Percentiles rank a stretch among this genome's conserved stretches.
Evolutionary conservation across 2,113 vertebrate genomes (phyloP).

Genomic region (Ciconia boyciana): DNA sequence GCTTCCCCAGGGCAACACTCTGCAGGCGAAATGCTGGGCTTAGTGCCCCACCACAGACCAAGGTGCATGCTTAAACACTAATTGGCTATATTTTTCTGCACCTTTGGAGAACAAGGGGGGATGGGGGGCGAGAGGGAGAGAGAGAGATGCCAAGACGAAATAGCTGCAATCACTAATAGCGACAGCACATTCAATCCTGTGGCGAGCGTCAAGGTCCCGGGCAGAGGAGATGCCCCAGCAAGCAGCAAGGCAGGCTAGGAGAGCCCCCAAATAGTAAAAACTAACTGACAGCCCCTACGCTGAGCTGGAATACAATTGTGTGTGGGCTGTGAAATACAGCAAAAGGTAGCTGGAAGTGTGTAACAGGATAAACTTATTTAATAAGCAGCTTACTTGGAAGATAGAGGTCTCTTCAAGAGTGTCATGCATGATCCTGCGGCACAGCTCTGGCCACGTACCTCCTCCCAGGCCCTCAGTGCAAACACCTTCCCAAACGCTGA

Average conservation of each 20-base stretch:
- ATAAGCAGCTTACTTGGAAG: slow-evolving; percentile 37
- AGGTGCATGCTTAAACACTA: neutral
- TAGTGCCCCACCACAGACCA: neutral
- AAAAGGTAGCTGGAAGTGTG: neutral
- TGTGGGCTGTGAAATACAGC: neutral
- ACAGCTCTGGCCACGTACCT: neutral
- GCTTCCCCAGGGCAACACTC: neutral
- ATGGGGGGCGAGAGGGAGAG: rapidly evolving
- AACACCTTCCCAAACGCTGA: neutral
- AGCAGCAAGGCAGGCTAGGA: neutral
- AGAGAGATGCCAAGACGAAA: neutral
- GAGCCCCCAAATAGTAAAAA: neutral
- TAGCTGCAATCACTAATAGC: neutral
- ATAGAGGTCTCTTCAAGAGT: slow-evolving; percentile 6
- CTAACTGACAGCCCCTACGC: neutral
- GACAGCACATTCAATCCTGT: neutral
- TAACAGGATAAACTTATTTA: slow-evolving; percentile 19
- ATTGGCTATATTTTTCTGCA: slow-evolving; percentile 4
- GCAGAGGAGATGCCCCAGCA: neutral
- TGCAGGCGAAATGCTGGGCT: neutral
- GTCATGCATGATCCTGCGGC: neutral
- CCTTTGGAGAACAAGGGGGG: neutral
- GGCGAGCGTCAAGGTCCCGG: slow-evolving; percentile 39
- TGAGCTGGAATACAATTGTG: slow-evolving; percentile 19
- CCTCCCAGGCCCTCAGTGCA: neutral